A percentile compares a stretch with the other conserved stretches of the same genome.
phyloP scores from a whole-genome alignment of 2,888 invertebrate species.

The Agrochola macilenta region DNA sequence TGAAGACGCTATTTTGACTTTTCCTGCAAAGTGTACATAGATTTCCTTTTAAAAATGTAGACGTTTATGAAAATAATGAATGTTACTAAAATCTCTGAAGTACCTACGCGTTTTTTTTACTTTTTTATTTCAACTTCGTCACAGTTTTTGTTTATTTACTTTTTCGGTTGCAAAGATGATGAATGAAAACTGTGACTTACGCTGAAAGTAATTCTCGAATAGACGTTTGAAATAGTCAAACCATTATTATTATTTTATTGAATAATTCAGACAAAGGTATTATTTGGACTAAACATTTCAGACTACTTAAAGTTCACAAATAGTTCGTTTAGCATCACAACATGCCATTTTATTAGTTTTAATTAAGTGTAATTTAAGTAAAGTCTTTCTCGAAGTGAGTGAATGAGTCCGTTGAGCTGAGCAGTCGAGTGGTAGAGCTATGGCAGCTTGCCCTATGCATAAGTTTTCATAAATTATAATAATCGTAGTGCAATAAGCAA shows the following conservation, averaged over 20 bases:
- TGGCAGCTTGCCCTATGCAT: constrained; percentile 61
- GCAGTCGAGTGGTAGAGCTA: constrained; percentile 46
- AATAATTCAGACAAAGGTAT: constrained; percentile 31
- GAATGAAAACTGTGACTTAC: constrained; percentile 11
- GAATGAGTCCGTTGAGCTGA: constrained; percentile 42
- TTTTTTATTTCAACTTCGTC: constrained; percentile 44
- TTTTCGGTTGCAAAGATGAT: background rate
- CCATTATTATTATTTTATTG: constrained; percentile 32
- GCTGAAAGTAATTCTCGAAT: constrained; percentile 53
- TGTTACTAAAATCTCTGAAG: constrained; percentile 52
- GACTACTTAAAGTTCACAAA: constrained; percentile 61
- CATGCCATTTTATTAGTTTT: constrained; percentile 75
- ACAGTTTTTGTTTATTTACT: constrained; percentile 12
- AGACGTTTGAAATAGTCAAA: constrained; percentile 51
- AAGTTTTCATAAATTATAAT: constrained; percentile 63
- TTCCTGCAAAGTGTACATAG: constrained; percentile 38
- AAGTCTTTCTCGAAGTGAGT: constrained; percentile 42
- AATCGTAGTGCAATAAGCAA: constrained; percentile 78
- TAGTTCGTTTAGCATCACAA: constrained; percentile 66
- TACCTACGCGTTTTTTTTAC: constrained; percentile 36
- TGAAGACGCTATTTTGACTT: background rate
- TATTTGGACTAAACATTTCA: constrained; percentile 41
- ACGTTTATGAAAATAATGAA: constrained; percentile 54
- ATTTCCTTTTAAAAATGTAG: constrained; percentile 42
- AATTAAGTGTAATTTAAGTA: constrained; percentile 63